Conservation (phyloP, 2,888 invertebrate species). For the Mylabris sibirica region DNA sequence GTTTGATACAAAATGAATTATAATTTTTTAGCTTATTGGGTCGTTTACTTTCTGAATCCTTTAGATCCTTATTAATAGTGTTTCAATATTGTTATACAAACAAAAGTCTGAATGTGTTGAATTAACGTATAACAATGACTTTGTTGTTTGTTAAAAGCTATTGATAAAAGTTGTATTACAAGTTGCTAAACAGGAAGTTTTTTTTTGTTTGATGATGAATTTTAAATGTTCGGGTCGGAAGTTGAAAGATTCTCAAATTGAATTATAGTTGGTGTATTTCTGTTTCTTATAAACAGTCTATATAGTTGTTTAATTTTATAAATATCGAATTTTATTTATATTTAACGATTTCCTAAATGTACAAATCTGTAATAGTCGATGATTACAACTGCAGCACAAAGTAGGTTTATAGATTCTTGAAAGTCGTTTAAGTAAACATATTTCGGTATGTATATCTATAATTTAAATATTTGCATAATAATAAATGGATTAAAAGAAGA, state of each 20-base stretch:
- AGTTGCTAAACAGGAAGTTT: neutral
- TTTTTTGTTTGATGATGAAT: neutral
- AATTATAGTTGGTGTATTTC: neutral
- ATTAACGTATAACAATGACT: too few relatives aligned
- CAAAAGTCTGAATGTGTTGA: too few relatives aligned
- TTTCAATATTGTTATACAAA: neutral
- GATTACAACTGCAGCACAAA: neutral
- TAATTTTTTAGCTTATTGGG: slow-evolving; percentile 44
- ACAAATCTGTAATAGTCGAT: neutral
- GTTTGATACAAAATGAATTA: slow-evolving; percentile 47
- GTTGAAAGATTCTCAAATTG: neutral
- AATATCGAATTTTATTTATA: neutral
- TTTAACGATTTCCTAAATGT: neutral
- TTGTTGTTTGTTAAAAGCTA: too few relatives aligned
- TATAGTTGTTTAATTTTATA: neutral
- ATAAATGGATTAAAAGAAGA: neutral
- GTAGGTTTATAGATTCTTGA: too few relatives aligned
- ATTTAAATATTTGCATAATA: neutral
- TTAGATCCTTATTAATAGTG: neutral
- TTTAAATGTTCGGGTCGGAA: neutral
- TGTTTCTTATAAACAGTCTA: neutral
- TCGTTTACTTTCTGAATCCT: neutral
- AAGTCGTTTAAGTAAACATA: neutral
- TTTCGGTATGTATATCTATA: neutral
- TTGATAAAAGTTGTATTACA: neutral